These are phyloP conservation scores for Drosophila ogumai DNA, from an alignment of 1,140 invertebrate genomes.

Conservation along the genomic window DNA sequence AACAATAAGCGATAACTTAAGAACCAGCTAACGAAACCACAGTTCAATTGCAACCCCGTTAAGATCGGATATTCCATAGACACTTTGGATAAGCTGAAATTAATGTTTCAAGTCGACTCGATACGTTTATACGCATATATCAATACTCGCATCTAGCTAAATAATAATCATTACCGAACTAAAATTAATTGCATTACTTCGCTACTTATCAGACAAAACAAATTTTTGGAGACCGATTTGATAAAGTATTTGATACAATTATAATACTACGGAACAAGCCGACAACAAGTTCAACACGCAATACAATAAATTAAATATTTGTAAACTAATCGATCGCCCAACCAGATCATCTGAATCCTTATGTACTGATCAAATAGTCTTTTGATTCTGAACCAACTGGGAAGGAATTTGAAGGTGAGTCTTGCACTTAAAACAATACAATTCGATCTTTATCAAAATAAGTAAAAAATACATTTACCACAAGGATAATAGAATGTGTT, in stretches of 20 bases:
- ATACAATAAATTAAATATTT: constrained; percentile 69
- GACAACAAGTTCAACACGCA: constrained; percentile 30
- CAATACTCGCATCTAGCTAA: constrained; percentile 48
- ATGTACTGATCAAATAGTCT: constrained; percentile 51
- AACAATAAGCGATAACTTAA: constrained; percentile 19
- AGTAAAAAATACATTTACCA: too few species aligned
- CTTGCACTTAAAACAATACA: background rate
- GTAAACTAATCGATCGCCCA: constrained; percentile 50
- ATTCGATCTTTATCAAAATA: too few species aligned
- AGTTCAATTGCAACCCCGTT: constrained; percentile 26
- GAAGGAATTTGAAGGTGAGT: constrained; percentile 57
- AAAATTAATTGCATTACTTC: constrained; percentile 63
- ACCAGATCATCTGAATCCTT: constrained; percentile 58
- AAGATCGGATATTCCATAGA: constrained; percentile 7
- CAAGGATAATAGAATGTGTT: too few species aligned
- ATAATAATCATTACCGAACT: constrained; percentile 60
- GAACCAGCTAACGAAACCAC: constrained; percentile 22
- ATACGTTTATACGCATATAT: constrained; percentile 61
- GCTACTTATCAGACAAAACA: constrained; percentile 35
- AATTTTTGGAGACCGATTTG: constrained; percentile 44
- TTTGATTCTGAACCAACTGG: constrained; percentile 37
- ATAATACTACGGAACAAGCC: constrained; percentile 24
- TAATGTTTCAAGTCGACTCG: constrained; percentile 36
- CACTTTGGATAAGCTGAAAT: constrained; percentile 21
- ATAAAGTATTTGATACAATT: constrained; percentile 54